Evolutionary conservation across 2,888 invertebrate species (phyloP), one percentile per base, ranked within the genome.

Genomic region (Erpobdella octoculata): DNA sequence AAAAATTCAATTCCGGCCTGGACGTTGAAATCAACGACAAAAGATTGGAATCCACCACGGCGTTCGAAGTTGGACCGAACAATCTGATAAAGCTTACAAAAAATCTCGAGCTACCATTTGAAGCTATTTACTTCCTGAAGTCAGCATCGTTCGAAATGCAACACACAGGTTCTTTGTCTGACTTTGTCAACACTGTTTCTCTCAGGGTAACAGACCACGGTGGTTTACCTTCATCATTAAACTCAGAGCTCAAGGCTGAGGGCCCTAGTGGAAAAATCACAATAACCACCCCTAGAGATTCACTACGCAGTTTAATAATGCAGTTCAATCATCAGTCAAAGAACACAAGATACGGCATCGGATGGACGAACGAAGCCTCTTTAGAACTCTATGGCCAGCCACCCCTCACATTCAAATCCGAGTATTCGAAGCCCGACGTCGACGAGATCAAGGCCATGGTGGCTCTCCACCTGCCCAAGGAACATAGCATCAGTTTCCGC

Each of bases 51-150:
- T 53, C 28, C 21, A 53, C 53, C 8, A 18, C 9, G 21, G 21
- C 53, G 15, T 21, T 53, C 18, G 21, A 25, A 25, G 21, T 25
- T 28, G 53, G 28, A 53, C 21, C 21, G 28, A 53, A 12, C 53
- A 53, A 15, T n/a, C 53, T 25, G 6, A n/a, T n/a, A n/a, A 8
- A 25, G 53, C 9, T 59, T 33, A 53, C 62, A 37, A 28, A 18
- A 35, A 31, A 36, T 6, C 58, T 73, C 25, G 48, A 35, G 3
- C 73, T 68, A 33, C 71, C 72, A n/a, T n/a, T n/a, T n/a, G n/a
- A n/a, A n/a, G n/a, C n/a, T n/a, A 71, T 62, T 67, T 15, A 5
- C 12, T 18, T 8, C 28, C 9, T 68, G 25, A 25, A 28, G 21
- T 33, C 46, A 28, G 53, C 68, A 18, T 25, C 21, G n/a, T 36